Evolutionary conservation across 2,888 invertebrate genomes (phyloP).

Genomic region (Mylabris sibirica): DNA sequence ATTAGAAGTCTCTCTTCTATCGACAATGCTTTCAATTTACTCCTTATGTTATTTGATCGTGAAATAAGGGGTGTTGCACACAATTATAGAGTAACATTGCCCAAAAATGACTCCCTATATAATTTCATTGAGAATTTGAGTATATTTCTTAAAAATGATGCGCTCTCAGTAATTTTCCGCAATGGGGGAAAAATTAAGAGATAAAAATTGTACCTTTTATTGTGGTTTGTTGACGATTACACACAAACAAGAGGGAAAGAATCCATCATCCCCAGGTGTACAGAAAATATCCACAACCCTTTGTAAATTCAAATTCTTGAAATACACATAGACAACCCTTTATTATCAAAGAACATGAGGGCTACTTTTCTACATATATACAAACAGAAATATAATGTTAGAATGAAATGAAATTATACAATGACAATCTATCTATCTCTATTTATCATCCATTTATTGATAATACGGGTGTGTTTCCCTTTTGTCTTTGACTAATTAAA

Average conservation of each 20-base stretch:
- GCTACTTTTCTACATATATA: slow-evolving; percentile 29
- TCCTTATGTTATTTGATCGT: too few relatives aligned
- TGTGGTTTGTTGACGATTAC: not conserved
- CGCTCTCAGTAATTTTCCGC: too few relatives aligned
- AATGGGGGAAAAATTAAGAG: too few relatives aligned
- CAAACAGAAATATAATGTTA: slow-evolving; percentile 10
- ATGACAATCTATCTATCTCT: not conserved
- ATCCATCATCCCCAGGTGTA: slow-evolving; percentile 28
- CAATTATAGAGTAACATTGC: too few relatives aligned
- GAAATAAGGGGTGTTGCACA: too few relatives aligned
- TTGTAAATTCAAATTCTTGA: slow-evolving; percentile 54
- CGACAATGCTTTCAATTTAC: too few relatives aligned
- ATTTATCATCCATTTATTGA: slow-evolving; percentile 56
- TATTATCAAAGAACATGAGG: slow-evolving; percentile 52
- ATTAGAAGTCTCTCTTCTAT: too few relatives aligned
- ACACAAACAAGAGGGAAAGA: slow-evolving; percentile 20
- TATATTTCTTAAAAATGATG: too few relatives aligned
- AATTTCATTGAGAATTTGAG: too few relatives aligned
- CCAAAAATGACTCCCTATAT: too few relatives aligned
- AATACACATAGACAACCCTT: slow-evolving; percentile 50
- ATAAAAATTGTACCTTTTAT: too few relatives aligned
- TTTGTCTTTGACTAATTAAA: slow-evolving; percentile 59
- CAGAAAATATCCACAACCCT: slow-evolving; percentile 49
- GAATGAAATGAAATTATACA: too few relatives aligned
- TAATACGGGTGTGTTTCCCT: slow-evolving; percentile 56